These are phyloP conservation scores for Pipa parva DNA, from an alignment of 2,113 vertebrate species.

Conservation along the genomic window DNA sequence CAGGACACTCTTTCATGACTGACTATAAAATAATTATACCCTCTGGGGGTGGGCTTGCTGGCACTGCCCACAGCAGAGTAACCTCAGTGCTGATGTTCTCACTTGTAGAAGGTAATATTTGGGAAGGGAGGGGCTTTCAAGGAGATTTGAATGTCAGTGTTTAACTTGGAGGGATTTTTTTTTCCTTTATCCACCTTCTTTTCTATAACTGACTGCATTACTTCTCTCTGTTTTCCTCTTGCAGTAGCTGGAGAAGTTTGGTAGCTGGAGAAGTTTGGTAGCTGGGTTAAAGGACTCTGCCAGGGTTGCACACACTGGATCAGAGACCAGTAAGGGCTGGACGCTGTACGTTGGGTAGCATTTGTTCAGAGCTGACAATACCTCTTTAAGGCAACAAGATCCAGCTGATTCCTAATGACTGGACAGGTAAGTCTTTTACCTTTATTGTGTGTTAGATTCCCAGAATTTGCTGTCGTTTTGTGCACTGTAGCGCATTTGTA, in stretches of 20 bases:
- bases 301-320: neutral
- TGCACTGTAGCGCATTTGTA: too few species aligned
- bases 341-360: too few species aligned
- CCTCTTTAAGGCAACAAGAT: too few species aligned
- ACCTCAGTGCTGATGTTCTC: too few species aligned
- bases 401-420: constrained; percentile 7
- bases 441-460: too few species aligned
- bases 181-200: constrained; percentile 47
- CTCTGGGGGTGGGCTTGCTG: too few species aligned
- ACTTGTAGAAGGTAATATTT: neutral
- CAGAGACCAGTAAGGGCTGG: too few species aligned
- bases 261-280: constrained; percentile 4
- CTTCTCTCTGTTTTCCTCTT: constrained; percentile 6
- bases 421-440: constrained; percentile 30
- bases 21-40: too few species aligned
- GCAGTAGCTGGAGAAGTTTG: constrained; percentile 25
- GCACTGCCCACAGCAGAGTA: neutral
- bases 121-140: neutral
- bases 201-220: constrained; percentile 51
- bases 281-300: neutral
- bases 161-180: neutral
- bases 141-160: constrained; percentile 14
- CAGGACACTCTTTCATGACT: too few species aligned
- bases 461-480: too few species aligned
- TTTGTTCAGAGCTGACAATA: too few species aligned